Percentiles rank a stretch among this genome's conserved stretches.
These are phyloP conservation scores for Ciconia boyciana DNA, from an alignment of 2,113 vertebrate genomes.

Conservation along the genomic window DNA sequence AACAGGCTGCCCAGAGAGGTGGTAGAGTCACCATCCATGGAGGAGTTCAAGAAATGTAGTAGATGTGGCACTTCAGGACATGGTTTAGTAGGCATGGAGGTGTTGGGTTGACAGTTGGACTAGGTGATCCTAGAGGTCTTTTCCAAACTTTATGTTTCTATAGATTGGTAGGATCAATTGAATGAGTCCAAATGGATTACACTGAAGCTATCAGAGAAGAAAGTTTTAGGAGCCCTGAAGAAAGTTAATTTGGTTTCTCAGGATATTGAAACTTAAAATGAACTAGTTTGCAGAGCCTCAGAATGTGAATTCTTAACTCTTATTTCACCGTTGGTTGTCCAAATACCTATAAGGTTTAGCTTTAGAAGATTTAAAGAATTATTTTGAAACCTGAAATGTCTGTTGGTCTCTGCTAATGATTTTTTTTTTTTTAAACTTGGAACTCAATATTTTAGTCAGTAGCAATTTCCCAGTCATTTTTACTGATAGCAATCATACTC, in stretches of 20 bases:
- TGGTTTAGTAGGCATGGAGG: no score
- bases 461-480: neutral
- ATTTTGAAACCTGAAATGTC: neutral
- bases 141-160: no score
- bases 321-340: neutral
- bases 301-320: neutral
- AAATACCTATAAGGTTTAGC: neutral
- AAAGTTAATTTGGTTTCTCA: neutral
- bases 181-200: neutral
- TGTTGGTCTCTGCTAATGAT: neutral
- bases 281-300: neutral
- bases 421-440: neutral
- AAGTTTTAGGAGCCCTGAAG: neutral
- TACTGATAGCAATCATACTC: neutral
- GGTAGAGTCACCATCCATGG: no score
- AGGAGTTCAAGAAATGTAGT: no score
- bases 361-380: neutral
- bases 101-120: no score
- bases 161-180: neutral
- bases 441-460: neutral
- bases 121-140: no score
- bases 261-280: neutral
- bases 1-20: no score
- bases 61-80: no score
- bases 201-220: neutral